phyloP scores from a whole-genome alignment of 1,140 invertebrate genomes.

The Ganaspis sp. region DNA sequence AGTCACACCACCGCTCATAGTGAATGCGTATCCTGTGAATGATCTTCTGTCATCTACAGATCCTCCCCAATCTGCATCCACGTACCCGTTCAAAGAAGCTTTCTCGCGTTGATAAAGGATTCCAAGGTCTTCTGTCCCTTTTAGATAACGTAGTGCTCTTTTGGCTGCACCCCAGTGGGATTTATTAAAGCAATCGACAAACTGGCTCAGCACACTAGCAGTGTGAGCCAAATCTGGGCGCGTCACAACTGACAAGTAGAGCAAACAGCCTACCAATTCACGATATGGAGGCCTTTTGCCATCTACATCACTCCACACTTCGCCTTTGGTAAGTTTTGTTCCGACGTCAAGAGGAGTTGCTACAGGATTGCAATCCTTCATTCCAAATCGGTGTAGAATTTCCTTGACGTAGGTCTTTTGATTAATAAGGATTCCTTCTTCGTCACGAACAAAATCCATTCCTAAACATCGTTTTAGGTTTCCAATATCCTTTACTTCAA shows the following conservation, averaged over 20 bases:
- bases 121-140: not conserved
- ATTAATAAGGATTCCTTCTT: not conserved
- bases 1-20: slow-evolving; percentile 48
- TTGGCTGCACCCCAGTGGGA: slow-evolving; percentile 61
- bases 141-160: slow-evolving; percentile 48
- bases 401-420: slow-evolving; percentile 30
- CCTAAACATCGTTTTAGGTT: slow-evolving; percentile 33
- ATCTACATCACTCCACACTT: not conserved
- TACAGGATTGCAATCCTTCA: slow-evolving; percentile 21
- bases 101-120: not conserved
- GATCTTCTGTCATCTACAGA: slow-evolving; percentile 53
- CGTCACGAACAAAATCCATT: not conserved
- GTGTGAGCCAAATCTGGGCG: slow-evolving; percentile 14
- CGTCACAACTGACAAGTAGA: not conserved
- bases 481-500: not conserved
- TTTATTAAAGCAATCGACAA: slow-evolving; percentile 31
- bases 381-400: slow-evolving; percentile 18
- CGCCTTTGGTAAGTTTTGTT: not conserved
- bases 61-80: slow-evolving; percentile 58
- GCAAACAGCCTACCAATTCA: not conserved
- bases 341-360: not conserved
- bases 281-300: slow-evolving; percentile 3
- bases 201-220: slow-evolving; percentile 30
- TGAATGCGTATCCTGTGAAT: slow-evolving; percentile 59
- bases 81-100: slow-evolving; percentile 38